Conservation (phyloP, 2,113 vertebrate species). For the Numenius arquata region DNA sequence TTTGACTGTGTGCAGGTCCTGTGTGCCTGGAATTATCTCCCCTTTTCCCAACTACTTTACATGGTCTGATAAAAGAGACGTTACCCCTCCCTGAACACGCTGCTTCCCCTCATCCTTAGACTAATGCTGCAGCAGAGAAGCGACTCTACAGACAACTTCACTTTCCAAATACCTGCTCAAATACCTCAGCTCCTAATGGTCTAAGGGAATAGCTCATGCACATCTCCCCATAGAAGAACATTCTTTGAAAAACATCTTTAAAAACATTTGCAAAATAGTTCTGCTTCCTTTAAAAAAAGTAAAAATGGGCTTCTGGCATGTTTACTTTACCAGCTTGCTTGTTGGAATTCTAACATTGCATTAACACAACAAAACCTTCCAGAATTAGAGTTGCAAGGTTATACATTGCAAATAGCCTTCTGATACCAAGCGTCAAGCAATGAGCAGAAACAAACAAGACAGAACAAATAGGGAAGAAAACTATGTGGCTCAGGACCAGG, state of each 20-base stretch:
- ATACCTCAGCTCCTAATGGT: not conserved
- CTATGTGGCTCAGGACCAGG: not conserved
- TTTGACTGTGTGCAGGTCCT: not conserved
- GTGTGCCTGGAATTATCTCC: not conserved
- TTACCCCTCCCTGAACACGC: not conserved
- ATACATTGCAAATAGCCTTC: conserved; percentile 12
- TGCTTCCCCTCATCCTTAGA: not conserved
- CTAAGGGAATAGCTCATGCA: not conserved
- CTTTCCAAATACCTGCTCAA: not conserved
- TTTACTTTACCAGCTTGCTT: not conserved
- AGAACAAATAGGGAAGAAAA: conserved; percentile 55
- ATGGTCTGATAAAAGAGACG: not conserved
- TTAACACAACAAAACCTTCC: not conserved
- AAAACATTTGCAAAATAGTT: not conserved
- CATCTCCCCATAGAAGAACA: not conserved
- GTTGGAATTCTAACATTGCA: not conserved
- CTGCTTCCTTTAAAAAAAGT: not conserved
- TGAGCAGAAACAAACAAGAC: conserved; percentile 24
- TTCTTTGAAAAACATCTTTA: not conserved
- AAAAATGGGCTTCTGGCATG: not conserved
- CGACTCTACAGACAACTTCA: not conserved
- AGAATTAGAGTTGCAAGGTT: conserved; percentile 19
- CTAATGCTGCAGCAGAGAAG: not conserved
- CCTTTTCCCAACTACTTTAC: not conserved
- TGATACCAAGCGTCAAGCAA: not conserved